A percentile compares a stretch with the other conserved stretches of the same genome.
These are phyloP conservation scores for Adelognathus sp. DNA, from an alignment of 2,888 invertebrate species.

Conservation along the genomic window DNA sequence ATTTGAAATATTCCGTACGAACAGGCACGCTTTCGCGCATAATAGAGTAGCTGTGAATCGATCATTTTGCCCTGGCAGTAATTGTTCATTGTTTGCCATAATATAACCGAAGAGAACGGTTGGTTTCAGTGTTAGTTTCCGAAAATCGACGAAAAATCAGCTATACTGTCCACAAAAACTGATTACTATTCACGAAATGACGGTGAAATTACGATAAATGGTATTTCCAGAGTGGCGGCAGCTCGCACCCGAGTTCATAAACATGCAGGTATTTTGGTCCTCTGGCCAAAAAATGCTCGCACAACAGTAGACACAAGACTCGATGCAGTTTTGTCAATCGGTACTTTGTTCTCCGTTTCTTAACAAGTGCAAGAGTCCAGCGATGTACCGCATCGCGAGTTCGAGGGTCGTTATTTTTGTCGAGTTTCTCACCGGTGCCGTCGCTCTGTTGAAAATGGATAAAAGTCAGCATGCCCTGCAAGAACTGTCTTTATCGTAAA, in stretches of 20 bases:
- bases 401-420: not conserved
- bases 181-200: no score
- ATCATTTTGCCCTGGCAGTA: no score
- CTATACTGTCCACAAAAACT: no score
- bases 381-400: not conserved
- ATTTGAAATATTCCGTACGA: not conserved
- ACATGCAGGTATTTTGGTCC: not conserved
- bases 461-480: not conserved
- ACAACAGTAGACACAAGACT: not conserved
- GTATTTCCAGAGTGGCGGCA: not conserved
- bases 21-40: no score
- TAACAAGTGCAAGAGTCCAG: not conserved
- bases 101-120: no score
- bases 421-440: not conserved
- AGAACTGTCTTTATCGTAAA: not conserved
- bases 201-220: no score
- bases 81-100: no score
- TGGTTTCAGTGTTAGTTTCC: no score
- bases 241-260: not conserved
- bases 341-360: not conserved
- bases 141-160: no score
- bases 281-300: not conserved
- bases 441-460: not conserved
- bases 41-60: no score
- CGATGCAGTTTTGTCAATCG: not conserved